Evolutionary conservation across 2,888 invertebrate genomes (phyloP).

Genomic region (Drosophila acutilabella): DNA sequence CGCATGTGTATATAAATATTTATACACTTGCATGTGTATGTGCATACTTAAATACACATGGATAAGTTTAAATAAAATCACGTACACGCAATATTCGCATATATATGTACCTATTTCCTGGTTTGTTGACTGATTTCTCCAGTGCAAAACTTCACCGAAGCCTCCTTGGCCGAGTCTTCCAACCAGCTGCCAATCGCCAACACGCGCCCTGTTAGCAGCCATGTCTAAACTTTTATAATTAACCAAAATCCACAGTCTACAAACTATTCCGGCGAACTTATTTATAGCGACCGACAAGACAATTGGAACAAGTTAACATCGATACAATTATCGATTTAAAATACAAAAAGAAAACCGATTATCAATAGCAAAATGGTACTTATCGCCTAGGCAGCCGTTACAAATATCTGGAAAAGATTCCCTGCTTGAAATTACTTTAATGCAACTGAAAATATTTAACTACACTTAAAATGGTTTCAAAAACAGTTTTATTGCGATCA

Average conservation of each 20-base stretch:
- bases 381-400: too few species aligned
- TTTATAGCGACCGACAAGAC: slow-evolving; percentile 36
- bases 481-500: too few species aligned
- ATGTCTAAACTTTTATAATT: slow-evolving; percentile 17
- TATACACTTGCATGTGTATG: too few species aligned
- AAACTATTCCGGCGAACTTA: slow-evolving; percentile 11
- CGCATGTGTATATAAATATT: slow-evolving; percentile 1
- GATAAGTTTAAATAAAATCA: slow-evolving; percentile 22
- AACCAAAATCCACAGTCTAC: not conserved
- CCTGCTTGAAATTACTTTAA: too few species aligned
- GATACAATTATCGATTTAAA: not conserved
- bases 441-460: too few species aligned
- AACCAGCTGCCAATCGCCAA: slow-evolving; percentile 85
- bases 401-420: too few species aligned
- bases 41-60: slow-evolving; percentile 4
- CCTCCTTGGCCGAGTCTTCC: slow-evolving; percentile 90
- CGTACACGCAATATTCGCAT: slow-evolving; percentile 49
- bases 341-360: not conserved
- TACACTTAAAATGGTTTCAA: too few species aligned
- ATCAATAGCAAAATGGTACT: not conserved
- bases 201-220: not conserved
- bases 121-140: slow-evolving; percentile 88
- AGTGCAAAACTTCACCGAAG: slow-evolving; percentile 90
- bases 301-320: slow-evolving; percentile 11
- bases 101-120: slow-evolving; percentile 89